Conservation (phyloP, 2,888 invertebrate genomes). For the Heliconius erato region DNA sequence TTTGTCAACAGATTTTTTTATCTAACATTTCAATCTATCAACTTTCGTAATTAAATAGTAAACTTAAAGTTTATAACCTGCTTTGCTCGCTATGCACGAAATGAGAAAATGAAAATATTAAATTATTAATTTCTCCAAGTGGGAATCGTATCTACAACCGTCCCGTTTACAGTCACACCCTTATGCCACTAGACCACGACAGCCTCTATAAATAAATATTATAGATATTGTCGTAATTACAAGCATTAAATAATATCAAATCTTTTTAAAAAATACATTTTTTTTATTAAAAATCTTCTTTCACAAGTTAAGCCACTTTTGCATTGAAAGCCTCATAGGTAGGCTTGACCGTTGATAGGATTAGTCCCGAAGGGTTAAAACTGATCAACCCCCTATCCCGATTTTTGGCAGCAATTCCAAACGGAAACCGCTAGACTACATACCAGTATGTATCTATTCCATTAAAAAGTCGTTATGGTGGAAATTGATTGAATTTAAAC, state of each 20-base stretch:
- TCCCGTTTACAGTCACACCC: not conserved
- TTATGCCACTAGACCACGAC: not conserved
- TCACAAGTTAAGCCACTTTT: constrained; percentile 16
- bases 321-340: constrained; percentile 4
- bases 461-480: constrained; percentile 28
- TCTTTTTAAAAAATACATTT: not conserved
- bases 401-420: constrained; percentile 30
- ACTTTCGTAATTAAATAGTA: too few species aligned
- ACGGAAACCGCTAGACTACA: constrained; percentile 33
- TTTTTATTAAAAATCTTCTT: not conserved
- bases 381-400: constrained; percentile 20
- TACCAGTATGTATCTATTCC: not conserved
- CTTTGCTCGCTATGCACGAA: too few species aligned
- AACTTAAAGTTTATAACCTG: too few species aligned
- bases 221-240: too few species aligned
- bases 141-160: not conserved
- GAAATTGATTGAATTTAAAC: constrained; percentile 3
- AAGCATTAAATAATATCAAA: too few species aligned
- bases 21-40: too few species aligned
- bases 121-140: not conserved
- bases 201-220: not conserved
- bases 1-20: too few species aligned
- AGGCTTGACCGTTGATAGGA: constrained; percentile 35
- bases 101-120: not conserved
- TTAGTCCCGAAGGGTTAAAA: constrained; percentile 40